phyloP scores from a whole-genome alignment of 2,888 invertebrate genomes.

The Diaprepes abbreviatus region DNA sequence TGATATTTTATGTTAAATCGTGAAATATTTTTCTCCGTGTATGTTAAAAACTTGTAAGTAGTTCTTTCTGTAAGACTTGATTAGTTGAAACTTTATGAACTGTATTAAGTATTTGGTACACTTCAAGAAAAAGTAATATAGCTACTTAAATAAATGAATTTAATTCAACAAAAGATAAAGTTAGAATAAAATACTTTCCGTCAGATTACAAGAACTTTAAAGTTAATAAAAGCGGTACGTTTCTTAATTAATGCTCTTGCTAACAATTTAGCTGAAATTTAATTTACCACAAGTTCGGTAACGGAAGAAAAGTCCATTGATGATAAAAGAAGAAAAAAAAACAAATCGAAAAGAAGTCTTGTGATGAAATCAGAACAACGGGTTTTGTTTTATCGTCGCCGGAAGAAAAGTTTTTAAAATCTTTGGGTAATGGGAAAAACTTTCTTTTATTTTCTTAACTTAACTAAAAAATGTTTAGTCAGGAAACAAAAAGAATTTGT shows the following conservation, averaged over 20 bases:
- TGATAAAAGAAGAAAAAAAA: constrained; percentile 25
- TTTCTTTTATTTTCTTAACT: constrained; percentile 13
- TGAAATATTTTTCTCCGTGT: too few relatives aligned
- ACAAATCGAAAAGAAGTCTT: constrained; percentile 20
- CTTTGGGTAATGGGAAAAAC: constrained; percentile 27
- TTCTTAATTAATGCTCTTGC: constrained; percentile 37
- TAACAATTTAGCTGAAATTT: constrained; percentile 32
- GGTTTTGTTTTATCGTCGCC: constrained; percentile 19
- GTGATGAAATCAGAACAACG: constrained; percentile 31
- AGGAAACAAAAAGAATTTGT: not conserved
- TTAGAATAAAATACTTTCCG: constrained; percentile 2
- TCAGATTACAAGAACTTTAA: constrained; percentile 16
- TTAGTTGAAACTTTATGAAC: too few relatives aligned
- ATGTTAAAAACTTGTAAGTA: too few relatives aligned
- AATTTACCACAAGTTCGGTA: constrained; percentile 27
- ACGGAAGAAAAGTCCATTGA: constrained; percentile 33
- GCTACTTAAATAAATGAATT: not conserved
- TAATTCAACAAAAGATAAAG: not conserved
- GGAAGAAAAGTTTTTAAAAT: constrained; percentile 23
- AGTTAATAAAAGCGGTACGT: constrained; percentile 27
- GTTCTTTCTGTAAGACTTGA: too few relatives aligned
- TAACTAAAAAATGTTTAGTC: not conserved
- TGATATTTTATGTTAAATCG: too few relatives aligned
- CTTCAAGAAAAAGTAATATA: not conserved
- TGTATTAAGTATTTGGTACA: too few relatives aligned